A percentile compares a stretch with the other conserved stretches of the same genome.
These are phyloP conservation scores for Epinephelus cyanopodus DNA, from an alignment of 2,113 vertebrate genomes.

Conservation along the genomic window DNA sequence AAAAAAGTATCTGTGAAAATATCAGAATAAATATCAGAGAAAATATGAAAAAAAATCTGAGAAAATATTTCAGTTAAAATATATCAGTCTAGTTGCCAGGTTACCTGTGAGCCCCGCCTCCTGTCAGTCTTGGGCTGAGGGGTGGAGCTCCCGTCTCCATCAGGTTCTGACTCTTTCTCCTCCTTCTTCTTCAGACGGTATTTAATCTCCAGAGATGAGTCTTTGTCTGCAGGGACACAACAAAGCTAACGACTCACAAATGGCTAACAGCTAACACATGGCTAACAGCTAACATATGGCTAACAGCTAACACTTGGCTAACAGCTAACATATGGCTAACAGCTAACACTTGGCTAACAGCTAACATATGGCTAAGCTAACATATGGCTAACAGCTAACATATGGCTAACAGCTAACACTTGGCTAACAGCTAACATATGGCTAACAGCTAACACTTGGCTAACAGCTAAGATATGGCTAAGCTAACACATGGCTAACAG, in stretches of 20 bases:
- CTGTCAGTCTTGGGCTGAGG: slow-evolving; percentile 73
- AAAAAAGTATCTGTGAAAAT: not conserved
- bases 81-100: not conserved
- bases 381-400: not conserved
- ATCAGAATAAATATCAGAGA: not conserved
- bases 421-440: not conserved
- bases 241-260: not conserved
- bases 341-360: not conserved
- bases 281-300: not conserved
- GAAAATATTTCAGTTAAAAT: not conserved
- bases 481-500: not conserved
- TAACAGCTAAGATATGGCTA: not conserved
- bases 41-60: too few relatives aligned
- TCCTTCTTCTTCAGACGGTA: slow-evolving; percentile 89
- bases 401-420: not conserved
- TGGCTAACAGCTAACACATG: not conserved
- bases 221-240: slow-evolving; percentile 77
- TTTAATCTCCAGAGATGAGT: slow-evolving; percentile 89
- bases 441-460: not conserved
- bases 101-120: slow-evolving; percentile 81
- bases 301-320: not conserved
- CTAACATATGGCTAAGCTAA: not conserved
- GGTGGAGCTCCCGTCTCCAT: slow-evolving; percentile 60
- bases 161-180: slow-evolving; percentile 75
- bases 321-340: not conserved